Evolutionary conservation across 2,888 invertebrate genomes (phyloP).

Genomic region (Drosophila sordidula): DNA sequence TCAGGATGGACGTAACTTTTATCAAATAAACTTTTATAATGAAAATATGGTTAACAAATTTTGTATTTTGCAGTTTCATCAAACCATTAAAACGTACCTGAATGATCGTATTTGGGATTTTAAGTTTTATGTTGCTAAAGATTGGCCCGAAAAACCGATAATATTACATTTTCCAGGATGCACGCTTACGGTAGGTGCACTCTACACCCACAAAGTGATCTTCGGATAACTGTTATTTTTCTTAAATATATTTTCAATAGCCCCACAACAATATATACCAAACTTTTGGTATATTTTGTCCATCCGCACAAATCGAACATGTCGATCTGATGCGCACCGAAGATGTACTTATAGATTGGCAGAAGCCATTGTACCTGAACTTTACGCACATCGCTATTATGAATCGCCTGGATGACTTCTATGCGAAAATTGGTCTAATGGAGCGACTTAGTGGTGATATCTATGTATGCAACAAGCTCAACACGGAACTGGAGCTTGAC

Average conservation of each 20-base stretch:
- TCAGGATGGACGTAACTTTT: too few species aligned
- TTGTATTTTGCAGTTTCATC: slow-evolving; percentile 91
- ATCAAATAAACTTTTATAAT: neutral
- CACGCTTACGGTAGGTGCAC: slow-evolving; percentile 91
- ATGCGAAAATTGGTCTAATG: slow-evolving; percentile 87
- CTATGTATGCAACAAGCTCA: slow-evolving; percentile 90
- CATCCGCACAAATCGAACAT: slow-evolving; percentile 90
- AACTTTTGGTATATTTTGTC: slow-evolving; percentile 94
- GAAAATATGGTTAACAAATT: neutral
- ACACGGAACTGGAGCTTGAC: slow-evolving; percentile 87
- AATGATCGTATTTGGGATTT: slow-evolving; percentile 95
- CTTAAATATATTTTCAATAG: slow-evolving; percentile 84
- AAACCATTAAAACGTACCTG: slow-evolving; percentile 94
- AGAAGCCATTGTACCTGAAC: slow-evolving; percentile 93
- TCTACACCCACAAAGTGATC: neutral
- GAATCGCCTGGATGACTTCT: slow-evolving; percentile 91
- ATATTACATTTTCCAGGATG: slow-evolving; percentile 95
- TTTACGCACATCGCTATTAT: slow-evolving; percentile 93
- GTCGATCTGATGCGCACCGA: slow-evolving; percentile 91
- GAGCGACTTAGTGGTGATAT: slow-evolving; percentile 93
- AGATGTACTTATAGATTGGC: slow-evolving; percentile 92
- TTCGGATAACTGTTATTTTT: neutral
- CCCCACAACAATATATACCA: slow-evolving; percentile 92
- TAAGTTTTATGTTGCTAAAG: slow-evolving; percentile 95
- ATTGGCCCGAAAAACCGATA: slow-evolving; percentile 94